Percentiles rank a stretch among this genome's conserved stretches.
These are phyloP conservation scores for Chloebia gouldiae DNA, from an alignment of 2,113 vertebrate species.

Conservation along the genomic window DNA sequence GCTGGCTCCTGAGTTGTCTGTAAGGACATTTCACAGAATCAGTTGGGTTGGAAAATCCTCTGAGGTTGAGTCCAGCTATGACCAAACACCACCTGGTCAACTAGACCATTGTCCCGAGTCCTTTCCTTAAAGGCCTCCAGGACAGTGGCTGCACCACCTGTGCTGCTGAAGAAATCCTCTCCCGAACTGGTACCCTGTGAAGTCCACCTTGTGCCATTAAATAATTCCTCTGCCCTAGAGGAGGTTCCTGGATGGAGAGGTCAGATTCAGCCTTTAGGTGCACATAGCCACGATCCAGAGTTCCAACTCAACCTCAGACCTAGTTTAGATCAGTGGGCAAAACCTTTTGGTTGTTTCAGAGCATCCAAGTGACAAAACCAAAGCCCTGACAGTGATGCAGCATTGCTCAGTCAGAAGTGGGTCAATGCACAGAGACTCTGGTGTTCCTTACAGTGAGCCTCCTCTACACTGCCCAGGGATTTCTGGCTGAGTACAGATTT, in stretches of 20 bases:
- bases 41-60: neutral
- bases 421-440: neutral
- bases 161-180: neutral
- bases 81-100: neutral
- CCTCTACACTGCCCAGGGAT: neutral
- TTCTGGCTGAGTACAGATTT: neutral
- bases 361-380: neutral
- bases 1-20: neutral
- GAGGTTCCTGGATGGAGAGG: neutral
- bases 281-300: neutral
- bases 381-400: neutral
- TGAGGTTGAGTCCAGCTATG: accelerated
- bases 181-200: neutral
- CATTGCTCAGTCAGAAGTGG: neutral
- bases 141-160: neutral
- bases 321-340: neutral
- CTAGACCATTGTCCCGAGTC: neutral
- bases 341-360: neutral
- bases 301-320: neutral
- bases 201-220: neutral
- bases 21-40: neutral
- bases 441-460: neutral
- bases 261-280: neutral
- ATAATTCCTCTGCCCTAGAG: neutral
- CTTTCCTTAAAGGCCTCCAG: neutral